Base-by-base conservation (phyloP, 2,797 vertebrate genomes). In the Falco cherrug region DNA sequence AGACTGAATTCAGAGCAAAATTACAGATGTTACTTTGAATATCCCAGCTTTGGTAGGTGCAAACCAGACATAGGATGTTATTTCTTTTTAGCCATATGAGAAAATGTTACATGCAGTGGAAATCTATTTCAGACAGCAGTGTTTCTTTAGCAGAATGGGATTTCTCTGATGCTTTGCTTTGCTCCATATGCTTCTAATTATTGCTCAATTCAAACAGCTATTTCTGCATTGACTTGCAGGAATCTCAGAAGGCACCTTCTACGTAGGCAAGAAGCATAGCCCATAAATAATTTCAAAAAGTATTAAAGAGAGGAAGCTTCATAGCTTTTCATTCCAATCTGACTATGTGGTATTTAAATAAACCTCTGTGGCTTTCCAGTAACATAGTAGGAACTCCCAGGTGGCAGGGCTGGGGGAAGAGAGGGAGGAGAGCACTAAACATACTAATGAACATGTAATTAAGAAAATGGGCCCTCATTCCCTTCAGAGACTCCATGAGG, bases 401-500 rank as follows among this genome's bases (percentile, higher is more conserved):
- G 96, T 95, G 94, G 95, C 84, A 73, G 83, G 89, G 74, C 94
- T 89, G 70, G 88, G 87, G 96, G 84, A 96, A 93, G 90, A 94
- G 84, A 94, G 90, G 95, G 90, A 95, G 96, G 95, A 97, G 97
- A 98, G 95, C 95, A 90, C 94, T 97, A 96, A 97, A 97, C 90
- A 93, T 95, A 95, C 96, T 97, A 97, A 96, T 94, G 91, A 97
- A 96, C 95, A 97, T 87, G 92, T 96, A 97, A 98, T 97, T 97
- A 97, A 93, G 95, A 96, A 97, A 97, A 97, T 95, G 90, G 96
- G 87, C 94, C 73, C 85, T 95, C 94, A 87, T 89, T 96, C 96
- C 95, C 97, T 93, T 80, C 89, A 93, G 94, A 94, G 95, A 97
- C 85, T 96, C 87, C 85, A 71, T 20, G 87, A 92, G 82, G 92